Percentiles rank a stretch among this genome's conserved stretches.
phyloP scores from a whole-genome alignment of 2,888 invertebrate genomes.

The Amorpha juglandis region DNA sequence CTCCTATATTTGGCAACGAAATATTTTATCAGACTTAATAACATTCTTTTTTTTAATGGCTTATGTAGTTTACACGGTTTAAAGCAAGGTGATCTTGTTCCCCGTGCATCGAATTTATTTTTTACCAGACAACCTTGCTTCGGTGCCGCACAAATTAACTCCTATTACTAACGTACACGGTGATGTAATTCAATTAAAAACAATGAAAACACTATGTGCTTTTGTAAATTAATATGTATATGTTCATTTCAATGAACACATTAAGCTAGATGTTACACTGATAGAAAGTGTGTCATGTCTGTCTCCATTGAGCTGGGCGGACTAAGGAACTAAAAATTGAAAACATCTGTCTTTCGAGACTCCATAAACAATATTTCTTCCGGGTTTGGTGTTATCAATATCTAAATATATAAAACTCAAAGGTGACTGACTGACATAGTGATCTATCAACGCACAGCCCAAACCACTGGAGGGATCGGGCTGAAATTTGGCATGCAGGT shows the following conservation, averaged over 20 bases:
- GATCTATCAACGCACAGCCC: too few species aligned
- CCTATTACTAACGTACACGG: constrained; percentile 30
- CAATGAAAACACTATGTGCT: constrained; percentile 11
- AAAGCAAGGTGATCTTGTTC: constrained; percentile 2
- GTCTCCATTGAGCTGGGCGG: background rate
- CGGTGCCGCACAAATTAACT: constrained; percentile 31
- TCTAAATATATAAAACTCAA: too few species aligned
- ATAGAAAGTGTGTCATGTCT: background rate
- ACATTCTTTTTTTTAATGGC: background rate
- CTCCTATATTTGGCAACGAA: too few species aligned
- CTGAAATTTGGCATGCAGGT: too few species aligned
- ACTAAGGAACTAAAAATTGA: background rate
- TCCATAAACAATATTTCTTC: too few species aligned
- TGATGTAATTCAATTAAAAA: constrained; percentile 33
- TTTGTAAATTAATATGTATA: background rate
- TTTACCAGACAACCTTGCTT: constrained; percentile 29
- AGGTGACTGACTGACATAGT: too few species aligned
- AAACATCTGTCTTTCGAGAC: too few species aligned
- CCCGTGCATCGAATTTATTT: constrained; percentile 1
- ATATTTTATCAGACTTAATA: background rate
- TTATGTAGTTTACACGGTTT: background rate
- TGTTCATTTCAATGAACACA: background rate
- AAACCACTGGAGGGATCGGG: too few species aligned
- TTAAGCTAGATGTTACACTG: background rate
- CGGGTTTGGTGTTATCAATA: too few species aligned